Conservation (phyloP, 1,140 invertebrate genomes). For the Ceratitis capitata region DNA sequence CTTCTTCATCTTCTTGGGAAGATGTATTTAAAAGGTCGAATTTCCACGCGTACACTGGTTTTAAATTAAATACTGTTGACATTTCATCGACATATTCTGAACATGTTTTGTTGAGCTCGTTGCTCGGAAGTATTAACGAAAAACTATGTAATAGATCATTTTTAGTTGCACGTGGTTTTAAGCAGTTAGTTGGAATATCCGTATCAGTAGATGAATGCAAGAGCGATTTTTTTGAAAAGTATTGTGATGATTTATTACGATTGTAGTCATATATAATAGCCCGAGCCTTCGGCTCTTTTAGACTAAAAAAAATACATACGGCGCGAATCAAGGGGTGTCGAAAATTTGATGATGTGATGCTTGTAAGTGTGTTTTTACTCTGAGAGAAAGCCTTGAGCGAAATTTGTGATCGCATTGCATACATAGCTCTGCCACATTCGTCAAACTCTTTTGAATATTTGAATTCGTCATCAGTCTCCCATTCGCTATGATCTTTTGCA, state of each 20-base stretch:
- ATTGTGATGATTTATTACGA: constrained; percentile 48
- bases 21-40: constrained; percentile 52
- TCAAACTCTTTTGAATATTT: constrained; percentile 51
- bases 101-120: neutral
- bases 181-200: too few species aligned
- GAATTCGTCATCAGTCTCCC: constrained; percentile 63
- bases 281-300: constrained; percentile 54
- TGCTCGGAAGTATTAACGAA: too few species aligned
- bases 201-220: neutral
- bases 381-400: constrained; percentile 17
- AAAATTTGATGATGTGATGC: constrained; percentile 41
- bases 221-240: constrained; percentile 50
- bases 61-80: neutral
- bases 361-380: constrained; percentile 59
- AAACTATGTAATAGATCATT: too few species aligned
- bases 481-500: constrained; percentile 60
- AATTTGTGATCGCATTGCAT: constrained; percentile 45
- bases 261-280: constrained; percentile 62
- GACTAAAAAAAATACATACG: constrained; percentile 59
- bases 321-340: constrained; percentile 46
- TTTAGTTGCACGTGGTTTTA: too few species aligned
- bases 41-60: constrained; percentile 59
- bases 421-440: neutral
- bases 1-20: constrained; percentile 62
- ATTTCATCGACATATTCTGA: neutral